Evolutionary conservation across 2,797 vertebrate genomes (phyloP).

Genomic region (Parambassis ranga): DNA sequence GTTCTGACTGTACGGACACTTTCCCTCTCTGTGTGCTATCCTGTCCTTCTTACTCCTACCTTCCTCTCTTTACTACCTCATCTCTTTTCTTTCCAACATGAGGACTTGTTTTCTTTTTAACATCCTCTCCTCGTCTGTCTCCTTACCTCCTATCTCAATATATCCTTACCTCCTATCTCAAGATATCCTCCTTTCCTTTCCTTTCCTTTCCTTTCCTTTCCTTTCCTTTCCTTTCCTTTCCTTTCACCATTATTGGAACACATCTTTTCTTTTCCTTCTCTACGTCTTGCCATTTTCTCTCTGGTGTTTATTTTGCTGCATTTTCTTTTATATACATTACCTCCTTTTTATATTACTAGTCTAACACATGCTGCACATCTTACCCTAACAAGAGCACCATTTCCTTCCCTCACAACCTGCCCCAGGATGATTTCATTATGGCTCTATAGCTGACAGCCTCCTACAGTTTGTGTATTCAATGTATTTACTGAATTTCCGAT

Average conservation of each 20-base stretch:
- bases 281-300: neutral
- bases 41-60: neutral
- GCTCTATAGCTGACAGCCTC: slow-evolving; percentile 40
- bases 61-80: too few relatives aligned
- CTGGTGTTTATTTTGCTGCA: neutral
- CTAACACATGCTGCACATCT: slow-evolving; percentile 22
- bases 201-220: neutral
- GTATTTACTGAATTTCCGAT: slow-evolving; percentile 66
- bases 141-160: neutral
- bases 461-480: slow-evolving; percentile 61
- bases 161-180: neutral
- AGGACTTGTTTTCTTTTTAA: neutral
- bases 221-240: neutral
- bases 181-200: neutral
- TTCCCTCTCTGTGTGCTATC: neutral
- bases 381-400: slow-evolving; percentile 26
- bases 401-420: slow-evolving; percentile 25
- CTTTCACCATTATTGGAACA: neutral
- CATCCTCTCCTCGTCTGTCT: too few relatives aligned
- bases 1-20: neutral
- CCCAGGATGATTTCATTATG: slow-evolving; percentile 34
- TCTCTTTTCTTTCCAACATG: neutral
- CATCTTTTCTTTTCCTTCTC: neutral
- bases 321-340: slow-evolving; percentile 8
- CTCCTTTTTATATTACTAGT: slow-evolving; percentile 3